Percentiles rank a stretch among this genome's conserved stretches.
Conservation (phyloP, 2,113 vertebrate species). For the Cyrtonyx montezumae region DNA sequence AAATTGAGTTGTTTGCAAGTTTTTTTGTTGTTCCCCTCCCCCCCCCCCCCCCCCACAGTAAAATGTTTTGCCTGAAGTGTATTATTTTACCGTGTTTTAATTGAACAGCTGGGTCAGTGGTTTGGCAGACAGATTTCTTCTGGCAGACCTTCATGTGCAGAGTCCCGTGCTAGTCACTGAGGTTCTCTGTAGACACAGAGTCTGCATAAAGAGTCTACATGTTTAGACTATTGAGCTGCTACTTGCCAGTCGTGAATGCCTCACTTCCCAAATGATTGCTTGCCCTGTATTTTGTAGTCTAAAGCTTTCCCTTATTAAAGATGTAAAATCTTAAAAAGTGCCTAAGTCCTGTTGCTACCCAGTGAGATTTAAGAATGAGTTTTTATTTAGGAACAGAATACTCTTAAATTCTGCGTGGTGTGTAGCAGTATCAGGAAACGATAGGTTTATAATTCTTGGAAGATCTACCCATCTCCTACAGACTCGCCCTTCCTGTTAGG, state of each 20-base stretch:
- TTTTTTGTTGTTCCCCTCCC: too few relatives aligned
- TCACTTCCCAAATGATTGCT: neutral
- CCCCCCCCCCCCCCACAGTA: too few relatives aligned
- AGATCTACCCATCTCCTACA: neutral
- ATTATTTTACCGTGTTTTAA: neutral
- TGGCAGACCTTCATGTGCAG: neutral
- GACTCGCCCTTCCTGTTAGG: neutral
- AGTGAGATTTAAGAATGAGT: slow-evolving; percentile 47
- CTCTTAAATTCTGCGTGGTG: slow-evolving; percentile 8
- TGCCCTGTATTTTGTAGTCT: slow-evolving; percentile 20
- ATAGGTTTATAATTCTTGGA: neutral
- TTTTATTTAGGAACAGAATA: slow-evolving; percentile 23
- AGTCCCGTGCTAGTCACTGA: neutral
- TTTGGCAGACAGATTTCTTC: neutral
- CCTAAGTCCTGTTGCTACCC: slow-evolving; percentile 49
- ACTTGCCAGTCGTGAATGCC: neutral
- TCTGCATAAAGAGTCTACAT: neutral
- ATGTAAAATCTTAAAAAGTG: slow-evolving; percentile 51
- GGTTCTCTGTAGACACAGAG: neutral
- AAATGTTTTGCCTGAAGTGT: neutral
- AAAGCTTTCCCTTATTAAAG: slow-evolving; percentile 25
- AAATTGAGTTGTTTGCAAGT: neutral
- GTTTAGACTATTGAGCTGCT: neutral
- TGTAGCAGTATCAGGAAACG: neutral
- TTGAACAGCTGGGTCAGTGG: neutral